phyloP scores from a whole-genome alignment of 1,140 invertebrate species.

The Tetramorium alpestre region DNA sequence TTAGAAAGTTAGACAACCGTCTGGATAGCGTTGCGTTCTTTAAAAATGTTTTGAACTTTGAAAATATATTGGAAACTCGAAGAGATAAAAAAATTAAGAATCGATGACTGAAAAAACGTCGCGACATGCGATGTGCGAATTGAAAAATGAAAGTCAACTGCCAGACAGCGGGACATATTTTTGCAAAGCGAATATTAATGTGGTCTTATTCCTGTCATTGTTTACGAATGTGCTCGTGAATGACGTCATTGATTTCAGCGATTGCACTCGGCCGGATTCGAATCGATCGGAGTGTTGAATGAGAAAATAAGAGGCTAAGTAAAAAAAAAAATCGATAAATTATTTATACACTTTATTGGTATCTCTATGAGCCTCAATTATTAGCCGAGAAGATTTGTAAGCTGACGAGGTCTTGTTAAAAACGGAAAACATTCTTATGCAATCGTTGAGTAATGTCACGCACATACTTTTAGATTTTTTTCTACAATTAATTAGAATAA shows the following conservation, averaged over 20 bases:
- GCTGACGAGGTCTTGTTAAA: not conserved
- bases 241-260: not conserved
- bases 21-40: not conserved
- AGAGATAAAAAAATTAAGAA: not conserved
- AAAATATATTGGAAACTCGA: not conserved
- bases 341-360: not conserved
- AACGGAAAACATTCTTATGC: not conserved
- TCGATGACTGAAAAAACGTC: not conserved
- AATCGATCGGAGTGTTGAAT: not conserved
- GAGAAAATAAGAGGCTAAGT: not conserved
- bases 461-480: not conserved
- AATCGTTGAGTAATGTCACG: not conserved
- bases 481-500: not conserved
- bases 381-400: not conserved
- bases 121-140: not conserved
- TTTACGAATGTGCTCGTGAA: slow-evolving; percentile 6
- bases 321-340: not conserved
- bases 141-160: not conserved
- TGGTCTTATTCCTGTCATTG: slow-evolving; percentile 27
- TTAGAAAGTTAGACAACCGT: not conserved
- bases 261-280: not conserved
- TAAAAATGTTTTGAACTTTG: not conserved
- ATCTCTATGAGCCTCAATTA: not conserved
- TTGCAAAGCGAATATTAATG: slow-evolving; percentile 18
- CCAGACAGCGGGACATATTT: not conserved